Percentiles rank a stretch among this genome's conserved stretches.
Conservation (phyloP, 2,797 vertebrate genomes). For the Acropternis orthonyx region DNA sequence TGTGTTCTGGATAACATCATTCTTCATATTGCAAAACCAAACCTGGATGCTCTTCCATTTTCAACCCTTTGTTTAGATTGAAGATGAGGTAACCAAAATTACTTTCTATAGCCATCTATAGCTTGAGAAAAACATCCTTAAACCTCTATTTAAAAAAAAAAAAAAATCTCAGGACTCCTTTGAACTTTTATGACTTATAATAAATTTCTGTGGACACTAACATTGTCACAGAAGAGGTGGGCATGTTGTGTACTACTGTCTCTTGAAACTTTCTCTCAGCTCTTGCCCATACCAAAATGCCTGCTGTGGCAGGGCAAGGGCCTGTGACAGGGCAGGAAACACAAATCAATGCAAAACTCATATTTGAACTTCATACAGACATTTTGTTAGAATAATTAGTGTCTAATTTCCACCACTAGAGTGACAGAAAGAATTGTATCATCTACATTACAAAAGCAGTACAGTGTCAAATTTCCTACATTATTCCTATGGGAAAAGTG, state of each 20-base stretch:
- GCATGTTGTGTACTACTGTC: neutral
- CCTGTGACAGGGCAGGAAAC: neutral
- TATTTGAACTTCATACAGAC: neutral
- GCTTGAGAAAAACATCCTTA: neutral
- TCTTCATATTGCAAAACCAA: neutral
- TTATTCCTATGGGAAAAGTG: neutral
- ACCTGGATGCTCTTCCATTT: neutral
- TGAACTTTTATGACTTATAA: neutral
- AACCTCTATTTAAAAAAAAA: neutral
- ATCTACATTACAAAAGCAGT: neutral
- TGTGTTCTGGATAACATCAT: neutral
- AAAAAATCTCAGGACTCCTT: neutral
- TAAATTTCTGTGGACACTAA: neutral
- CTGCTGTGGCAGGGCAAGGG: neutral
- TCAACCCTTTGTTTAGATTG: neutral
- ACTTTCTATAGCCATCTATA: neutral
- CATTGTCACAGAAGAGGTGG: neutral
- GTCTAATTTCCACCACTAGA: neutral
- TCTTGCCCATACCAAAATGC: neutral
- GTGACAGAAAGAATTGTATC: neutral
- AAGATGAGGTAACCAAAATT: neutral
- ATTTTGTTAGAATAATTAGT: neutral
- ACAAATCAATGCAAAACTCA: neutral
- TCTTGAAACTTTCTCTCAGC: neutral
- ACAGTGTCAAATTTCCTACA: neutral